Percentiles rank a stretch among this genome's conserved stretches.
Evolutionary conservation across 1,140 invertebrate species (phyloP).

Genomic region (Saccostrea echinata): DNA sequence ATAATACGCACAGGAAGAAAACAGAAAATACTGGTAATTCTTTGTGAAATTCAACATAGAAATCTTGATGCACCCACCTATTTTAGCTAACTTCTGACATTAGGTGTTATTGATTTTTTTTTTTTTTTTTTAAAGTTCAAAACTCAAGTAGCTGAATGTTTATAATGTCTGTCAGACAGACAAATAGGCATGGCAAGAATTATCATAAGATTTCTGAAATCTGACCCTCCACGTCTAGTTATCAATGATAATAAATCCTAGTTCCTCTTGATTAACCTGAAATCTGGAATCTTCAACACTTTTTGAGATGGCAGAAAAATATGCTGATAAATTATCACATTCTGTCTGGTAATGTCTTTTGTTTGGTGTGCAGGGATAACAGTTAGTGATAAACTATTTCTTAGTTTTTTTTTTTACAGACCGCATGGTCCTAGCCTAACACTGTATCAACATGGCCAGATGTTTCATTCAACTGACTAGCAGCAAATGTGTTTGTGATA

Average conservation of each 20-base stretch:
- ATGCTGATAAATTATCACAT: neutral
- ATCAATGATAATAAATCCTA: conserved; percentile 26
- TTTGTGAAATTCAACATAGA: too few relatives aligned
- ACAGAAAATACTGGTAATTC: too few relatives aligned
- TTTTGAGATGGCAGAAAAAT: neutral
- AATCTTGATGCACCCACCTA: too few relatives aligned
- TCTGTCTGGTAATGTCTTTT: conserved; percentile 13
- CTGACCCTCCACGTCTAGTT: conserved; percentile 4
- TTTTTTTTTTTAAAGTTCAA: too few relatives aligned
- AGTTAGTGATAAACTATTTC: neutral
- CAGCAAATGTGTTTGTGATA: conserved; percentile 26
- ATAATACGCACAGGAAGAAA: neutral
- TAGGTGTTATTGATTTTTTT: too few relatives aligned
- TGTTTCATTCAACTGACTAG: conserved; percentile 18
- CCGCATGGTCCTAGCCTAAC: neutral
- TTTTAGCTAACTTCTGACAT: too few relatives aligned
- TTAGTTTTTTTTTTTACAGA: neutral
- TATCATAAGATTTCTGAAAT: neutral
- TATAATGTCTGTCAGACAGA: neutral
- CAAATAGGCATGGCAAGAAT: neutral
- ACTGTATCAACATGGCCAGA: neutral
- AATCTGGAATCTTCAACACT: neutral
- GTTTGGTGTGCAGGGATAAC: neutral
- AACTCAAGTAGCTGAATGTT: neutral
- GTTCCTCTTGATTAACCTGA: neutral